phyloP scores from a whole-genome alignment of 2,888 invertebrate species.

The Dasypogon diadema region DNA sequence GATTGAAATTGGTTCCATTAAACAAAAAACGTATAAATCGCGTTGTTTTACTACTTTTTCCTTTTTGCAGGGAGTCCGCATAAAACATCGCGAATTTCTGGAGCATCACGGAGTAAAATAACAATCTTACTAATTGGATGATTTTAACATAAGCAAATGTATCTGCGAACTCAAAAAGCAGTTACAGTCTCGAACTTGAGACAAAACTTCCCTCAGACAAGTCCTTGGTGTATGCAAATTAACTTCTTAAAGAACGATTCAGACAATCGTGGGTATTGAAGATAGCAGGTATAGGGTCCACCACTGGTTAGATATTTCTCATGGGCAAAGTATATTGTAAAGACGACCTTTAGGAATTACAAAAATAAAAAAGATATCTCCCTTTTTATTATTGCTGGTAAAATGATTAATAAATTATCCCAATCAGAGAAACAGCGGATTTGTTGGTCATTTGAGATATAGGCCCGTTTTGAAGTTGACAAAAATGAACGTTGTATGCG shows the following conservation, averaged over 20 bases:
- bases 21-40: neutral
- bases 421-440: slow-evolving; percentile 36
- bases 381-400: slow-evolving; percentile 15
- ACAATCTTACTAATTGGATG: slow-evolving; percentile 69
- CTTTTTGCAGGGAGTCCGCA: neutral
- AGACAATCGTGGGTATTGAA: slow-evolving; percentile 49
- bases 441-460: slow-evolving; percentile 40
- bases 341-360: neutral
- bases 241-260: slow-evolving; percentile 22
- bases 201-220: slow-evolving; percentile 26
- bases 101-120: slow-evolving; percentile 61
- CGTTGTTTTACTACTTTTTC: neutral
- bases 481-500: slow-evolving; percentile 25
- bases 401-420: slow-evolving; percentile 47
- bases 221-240: slow-evolving; percentile 51
- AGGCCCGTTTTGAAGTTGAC: neutral
- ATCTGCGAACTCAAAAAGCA: slow-evolving; percentile 57
- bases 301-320: slow-evolving; percentile 17
- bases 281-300: slow-evolving; percentile 21
- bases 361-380: slow-evolving; percentile 21
- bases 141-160: slow-evolving; percentile 70
- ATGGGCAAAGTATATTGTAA: neutral
- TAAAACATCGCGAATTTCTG: neutral
- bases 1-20: neutral
- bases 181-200: slow-evolving; percentile 22